phyloP scores from a whole-genome alignment of 2,888 invertebrate species.

The Erebia aethiops region DNA sequence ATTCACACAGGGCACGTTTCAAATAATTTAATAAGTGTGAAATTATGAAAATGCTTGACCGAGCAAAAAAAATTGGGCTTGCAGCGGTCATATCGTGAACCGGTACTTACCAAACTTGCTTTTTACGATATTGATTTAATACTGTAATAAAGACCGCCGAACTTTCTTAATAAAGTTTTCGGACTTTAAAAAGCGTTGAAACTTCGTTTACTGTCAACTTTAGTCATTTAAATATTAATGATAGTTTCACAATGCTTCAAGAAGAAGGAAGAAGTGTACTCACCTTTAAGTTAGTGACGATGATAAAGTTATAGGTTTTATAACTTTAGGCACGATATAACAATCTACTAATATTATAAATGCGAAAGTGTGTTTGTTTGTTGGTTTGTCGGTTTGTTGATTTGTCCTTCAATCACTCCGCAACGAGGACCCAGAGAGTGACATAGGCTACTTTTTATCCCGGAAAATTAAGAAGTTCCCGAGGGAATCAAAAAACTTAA shows the following conservation, averaged over 20 bases:
- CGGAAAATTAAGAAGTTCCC: too few species aligned
- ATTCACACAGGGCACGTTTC: background rate
- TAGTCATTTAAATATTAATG: constrained; percentile 5
- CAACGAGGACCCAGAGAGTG: too few species aligned
- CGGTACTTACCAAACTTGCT: background rate
- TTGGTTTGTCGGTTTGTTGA: too few species aligned
- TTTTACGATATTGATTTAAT: background rate
- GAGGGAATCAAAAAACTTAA: too few species aligned
- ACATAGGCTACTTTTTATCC: too few species aligned
- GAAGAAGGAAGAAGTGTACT: background rate
- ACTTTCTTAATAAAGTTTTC: background rate
- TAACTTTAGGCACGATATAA: background rate
- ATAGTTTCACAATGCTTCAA: background rate
- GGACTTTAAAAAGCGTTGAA: background rate
- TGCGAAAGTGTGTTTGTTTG: too few species aligned
- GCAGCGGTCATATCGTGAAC: too few species aligned
- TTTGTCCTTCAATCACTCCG: too few species aligned
- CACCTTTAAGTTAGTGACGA: background rate
- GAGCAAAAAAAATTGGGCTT: background rate
- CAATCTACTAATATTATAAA: too few species aligned
- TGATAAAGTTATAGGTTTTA: background rate
- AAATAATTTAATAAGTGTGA: background rate
- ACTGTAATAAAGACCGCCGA: background rate
- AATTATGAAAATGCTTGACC: background rate
- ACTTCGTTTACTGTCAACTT: constrained; percentile 1